phyloP scores from a whole-genome alignment of 2,797 vertebrate genomes.

The Scolopax rusticola region DNA sequence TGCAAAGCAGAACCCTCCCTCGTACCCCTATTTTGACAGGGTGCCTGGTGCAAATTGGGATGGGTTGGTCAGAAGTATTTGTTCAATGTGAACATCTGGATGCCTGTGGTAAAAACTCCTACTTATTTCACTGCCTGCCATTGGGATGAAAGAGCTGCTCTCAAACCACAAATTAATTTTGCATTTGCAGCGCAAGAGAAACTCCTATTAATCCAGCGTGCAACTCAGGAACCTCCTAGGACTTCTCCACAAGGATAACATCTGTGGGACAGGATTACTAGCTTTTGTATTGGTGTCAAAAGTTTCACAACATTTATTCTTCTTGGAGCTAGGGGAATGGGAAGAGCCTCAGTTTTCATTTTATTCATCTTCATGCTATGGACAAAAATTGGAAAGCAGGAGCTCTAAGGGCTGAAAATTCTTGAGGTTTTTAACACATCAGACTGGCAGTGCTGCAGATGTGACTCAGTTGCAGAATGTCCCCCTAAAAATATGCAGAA shows the following conservation, averaged over 20 bases:
- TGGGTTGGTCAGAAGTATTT: background rate
- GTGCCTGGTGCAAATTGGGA: background rate
- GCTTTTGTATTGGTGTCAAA: background rate
- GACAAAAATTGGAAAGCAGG: background rate
- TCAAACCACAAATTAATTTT: slow-evolving; percentile 53
- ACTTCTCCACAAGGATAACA: slow-evolving; percentile 26
- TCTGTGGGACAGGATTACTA: slow-evolving; percentile 6
- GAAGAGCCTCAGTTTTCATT: background rate
- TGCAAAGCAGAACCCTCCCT: background rate
- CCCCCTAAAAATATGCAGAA: background rate
- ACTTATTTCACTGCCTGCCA: background rate
- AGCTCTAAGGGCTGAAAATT: background rate
- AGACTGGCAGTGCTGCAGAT: background rate
- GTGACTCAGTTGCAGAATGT: background rate
- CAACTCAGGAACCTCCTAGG: slow-evolving; percentile 24
- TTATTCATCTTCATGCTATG: background rate
- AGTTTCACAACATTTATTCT: background rate
- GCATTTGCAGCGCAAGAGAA: slow-evolving; percentile 47
- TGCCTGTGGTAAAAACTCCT: slow-evolving; percentile 41
- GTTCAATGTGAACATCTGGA: slow-evolving; percentile 47
- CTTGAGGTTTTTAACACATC: background rate
- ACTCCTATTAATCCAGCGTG: background rate
- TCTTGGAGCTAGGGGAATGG: background rate
- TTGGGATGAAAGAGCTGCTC: slow-evolving; percentile 49
- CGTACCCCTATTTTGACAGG: background rate